These are phyloP conservation scores for Callitettix versicolor DNA, from an alignment of 1,140 invertebrate genomes.

Conservation along the genomic window DNA sequence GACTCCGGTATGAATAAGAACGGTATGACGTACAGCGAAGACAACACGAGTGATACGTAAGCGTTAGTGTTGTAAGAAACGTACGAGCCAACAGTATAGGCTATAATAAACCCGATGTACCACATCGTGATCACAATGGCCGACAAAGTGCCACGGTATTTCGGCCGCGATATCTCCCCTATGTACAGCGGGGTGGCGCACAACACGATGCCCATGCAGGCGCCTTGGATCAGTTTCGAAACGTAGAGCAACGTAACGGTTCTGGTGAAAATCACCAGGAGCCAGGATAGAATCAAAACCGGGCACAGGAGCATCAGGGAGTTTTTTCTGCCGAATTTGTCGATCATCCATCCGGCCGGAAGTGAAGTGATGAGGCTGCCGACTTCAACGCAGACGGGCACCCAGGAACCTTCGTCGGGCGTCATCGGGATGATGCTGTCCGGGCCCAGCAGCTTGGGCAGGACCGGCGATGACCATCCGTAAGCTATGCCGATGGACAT, in stretches of 20 bases:
- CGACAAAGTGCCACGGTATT: conserved; percentile 22
- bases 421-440: conserved; percentile 2
- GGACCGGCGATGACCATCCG: conserved; percentile 8
- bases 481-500: conserved; percentile 1
- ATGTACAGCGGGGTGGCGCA: conserved; percentile 75
- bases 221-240: conserved; percentile 35
- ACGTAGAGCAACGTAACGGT: conserved; percentile 12
- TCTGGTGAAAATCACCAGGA: conserved; percentile 38
- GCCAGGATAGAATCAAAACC: conserved; percentile 33
- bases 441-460: not conserved
- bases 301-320: conserved; percentile 51
- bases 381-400: conserved; percentile 8
- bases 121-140: conserved; percentile 1
- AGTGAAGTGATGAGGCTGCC: conserved; percentile 24
- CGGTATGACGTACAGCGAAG: conserved; percentile 25
- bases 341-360: conserved; percentile 40
- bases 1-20: conserved; percentile 54
- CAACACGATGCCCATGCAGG: conserved; percentile 60
- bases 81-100: conserved; percentile 47
- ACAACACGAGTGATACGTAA: conserved; percentile 4
- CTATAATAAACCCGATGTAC: conserved; percentile 33
- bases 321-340: conserved; percentile 62
- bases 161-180: conserved; percentile 54
- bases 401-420: conserved; percentile 1
- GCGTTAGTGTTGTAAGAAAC: conserved; percentile 4